Evolutionary conservation across 1,140 invertebrate genomes (phyloP).

Genomic region (Drosophila yakuba): DNA sequence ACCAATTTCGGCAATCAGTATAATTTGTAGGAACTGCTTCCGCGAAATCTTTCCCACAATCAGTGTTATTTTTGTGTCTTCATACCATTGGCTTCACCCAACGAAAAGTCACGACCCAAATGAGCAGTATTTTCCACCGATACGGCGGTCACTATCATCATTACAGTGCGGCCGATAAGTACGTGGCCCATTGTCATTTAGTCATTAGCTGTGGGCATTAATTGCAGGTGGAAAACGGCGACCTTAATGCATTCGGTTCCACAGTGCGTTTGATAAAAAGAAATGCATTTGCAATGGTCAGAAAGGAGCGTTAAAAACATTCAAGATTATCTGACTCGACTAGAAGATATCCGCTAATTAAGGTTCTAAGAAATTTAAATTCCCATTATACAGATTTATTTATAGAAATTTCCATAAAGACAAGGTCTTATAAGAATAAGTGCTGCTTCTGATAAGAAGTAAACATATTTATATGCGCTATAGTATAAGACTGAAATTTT

Average conservation of each 20-base stretch:
- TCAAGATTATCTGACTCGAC: not conserved
- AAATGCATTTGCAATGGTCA: constrained; percentile 47
- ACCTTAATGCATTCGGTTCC: constrained; percentile 63
- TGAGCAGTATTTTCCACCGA: constrained; percentile 14
- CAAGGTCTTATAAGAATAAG: not conserved
- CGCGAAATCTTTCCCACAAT: constrained; percentile 41
- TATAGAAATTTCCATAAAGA: not conserved
- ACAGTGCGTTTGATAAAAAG: constrained; percentile 59
- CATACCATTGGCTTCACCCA: not conserved
- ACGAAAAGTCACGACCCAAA: constrained; percentile 36
- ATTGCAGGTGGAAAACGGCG: constrained; percentile 51
- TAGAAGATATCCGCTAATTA: not conserved
- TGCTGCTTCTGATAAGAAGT: not conserved
- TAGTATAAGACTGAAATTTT: not conserved
- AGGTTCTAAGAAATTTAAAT: not conserved
- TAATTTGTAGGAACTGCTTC: constrained; percentile 13
- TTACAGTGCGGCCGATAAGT: constrained; percentile 31
- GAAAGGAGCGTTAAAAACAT: not conserved
- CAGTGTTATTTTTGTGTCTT: constrained; percentile 19
- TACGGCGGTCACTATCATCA: constrained; percentile 24
- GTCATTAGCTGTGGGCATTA: constrained; percentile 58
- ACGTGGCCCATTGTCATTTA: constrained; percentile 43
- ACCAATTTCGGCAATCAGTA: constrained; percentile 8
- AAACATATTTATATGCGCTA: not conserved
- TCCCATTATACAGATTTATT: not conserved